These are phyloP conservation scores for Acanthurus lineatus DNA, from an alignment of 2,797 vertebrate genomes.

Conservation along the genomic window DNA sequence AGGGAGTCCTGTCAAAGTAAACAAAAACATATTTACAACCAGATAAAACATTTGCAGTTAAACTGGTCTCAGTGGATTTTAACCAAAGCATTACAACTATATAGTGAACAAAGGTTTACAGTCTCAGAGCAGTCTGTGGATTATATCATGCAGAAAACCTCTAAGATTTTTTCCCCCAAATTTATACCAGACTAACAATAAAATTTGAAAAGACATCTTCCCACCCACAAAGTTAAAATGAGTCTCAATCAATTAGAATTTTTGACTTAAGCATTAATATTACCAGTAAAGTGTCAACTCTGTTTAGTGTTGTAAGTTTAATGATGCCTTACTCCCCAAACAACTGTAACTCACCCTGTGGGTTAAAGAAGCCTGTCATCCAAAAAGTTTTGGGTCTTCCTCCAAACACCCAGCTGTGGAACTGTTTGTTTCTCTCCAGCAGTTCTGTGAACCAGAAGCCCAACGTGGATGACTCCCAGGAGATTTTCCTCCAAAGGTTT, in stretches of 20 bases:
- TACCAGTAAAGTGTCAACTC: not conserved
- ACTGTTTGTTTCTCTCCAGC: constrained; percentile 89
- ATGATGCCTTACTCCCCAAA: not conserved
- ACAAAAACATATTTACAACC: too few species aligned
- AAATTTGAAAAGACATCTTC: not conserved
- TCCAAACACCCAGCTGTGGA: constrained; percentile 87
- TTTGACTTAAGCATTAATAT: not conserved
- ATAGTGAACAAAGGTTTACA: too few species aligned
- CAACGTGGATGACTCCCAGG: constrained; percentile 91
- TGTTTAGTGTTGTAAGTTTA: not conserved
- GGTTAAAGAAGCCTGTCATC: constrained; percentile 94
- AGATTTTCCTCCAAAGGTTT: constrained; percentile 87
- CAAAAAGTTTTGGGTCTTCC: constrained; percentile 89
- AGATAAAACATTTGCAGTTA: too few species aligned
- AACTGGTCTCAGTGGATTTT: too few species aligned
- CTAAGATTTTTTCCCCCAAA: too few species aligned
- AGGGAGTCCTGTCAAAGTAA: not conserved
- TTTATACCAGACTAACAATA: too few species aligned
- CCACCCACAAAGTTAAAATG: not conserved
- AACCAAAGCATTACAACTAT: too few species aligned
- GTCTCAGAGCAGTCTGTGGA: too few species aligned
- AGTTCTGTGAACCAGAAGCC: constrained; percentile 93
- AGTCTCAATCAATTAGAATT: not conserved
- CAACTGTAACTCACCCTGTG: constrained; percentile 83
- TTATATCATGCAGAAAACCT: too few species aligned